These are phyloP conservation scores for Syngnathus typhle DNA, from an alignment of 2,113 vertebrate species.

Conservation along the genomic window DNA sequence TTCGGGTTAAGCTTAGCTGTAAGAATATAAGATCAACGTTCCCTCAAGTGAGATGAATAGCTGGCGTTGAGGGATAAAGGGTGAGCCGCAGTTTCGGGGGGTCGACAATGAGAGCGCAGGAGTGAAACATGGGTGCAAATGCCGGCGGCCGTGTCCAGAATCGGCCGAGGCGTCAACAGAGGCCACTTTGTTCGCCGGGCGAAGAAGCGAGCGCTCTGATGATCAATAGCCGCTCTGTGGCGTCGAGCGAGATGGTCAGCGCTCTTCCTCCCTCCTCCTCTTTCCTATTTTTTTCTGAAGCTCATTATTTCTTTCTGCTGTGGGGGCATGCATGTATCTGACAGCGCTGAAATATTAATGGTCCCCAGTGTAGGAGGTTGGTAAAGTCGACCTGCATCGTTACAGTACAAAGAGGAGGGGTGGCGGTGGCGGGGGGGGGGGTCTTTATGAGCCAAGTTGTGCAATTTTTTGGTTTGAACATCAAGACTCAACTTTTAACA, in stretches of 20 bases:
- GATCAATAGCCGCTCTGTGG: slow-evolving; percentile 72
- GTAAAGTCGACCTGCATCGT: slow-evolving; percentile 62
- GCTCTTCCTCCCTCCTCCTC: slow-evolving; percentile 30
- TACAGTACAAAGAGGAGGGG: slow-evolving; percentile 65
- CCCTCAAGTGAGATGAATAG: slow-evolving; percentile 40
- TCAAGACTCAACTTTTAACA: slow-evolving; percentile 24
- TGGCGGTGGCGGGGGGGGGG: slow-evolving; percentile 30
- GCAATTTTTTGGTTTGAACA: slow-evolving; percentile 53
- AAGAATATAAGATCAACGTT: slow-evolving; percentile 29
- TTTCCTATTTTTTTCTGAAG: slow-evolving; percentile 65
- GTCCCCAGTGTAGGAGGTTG: slow-evolving; percentile 69
- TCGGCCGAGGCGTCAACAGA: slow-evolving; percentile 62
- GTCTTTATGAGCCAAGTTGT: slow-evolving; percentile 57
- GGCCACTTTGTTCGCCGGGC: slow-evolving; percentile 56
- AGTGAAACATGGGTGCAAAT: slow-evolving; percentile 61
- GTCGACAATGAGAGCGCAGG: slow-evolving; percentile 54
- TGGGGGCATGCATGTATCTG: slow-evolving; percentile 65
- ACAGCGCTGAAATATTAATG: slow-evolving; percentile 73
- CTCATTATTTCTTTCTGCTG: slow-evolving; percentile 72
- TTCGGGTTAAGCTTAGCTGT: background rate
- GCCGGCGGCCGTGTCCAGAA: slow-evolving; percentile 57
- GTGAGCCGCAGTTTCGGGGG: slow-evolving; percentile 36
- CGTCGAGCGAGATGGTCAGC: slow-evolving; percentile 53
- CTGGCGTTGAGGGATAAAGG: slow-evolving; percentile 45
- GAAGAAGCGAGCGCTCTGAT: slow-evolving; percentile 44